Percentiles rank a stretch among this genome's conserved stretches.
phyloP scores from a whole-genome alignment of 2,113 vertebrate genomes.

The Myotis yumanensis region DNA sequence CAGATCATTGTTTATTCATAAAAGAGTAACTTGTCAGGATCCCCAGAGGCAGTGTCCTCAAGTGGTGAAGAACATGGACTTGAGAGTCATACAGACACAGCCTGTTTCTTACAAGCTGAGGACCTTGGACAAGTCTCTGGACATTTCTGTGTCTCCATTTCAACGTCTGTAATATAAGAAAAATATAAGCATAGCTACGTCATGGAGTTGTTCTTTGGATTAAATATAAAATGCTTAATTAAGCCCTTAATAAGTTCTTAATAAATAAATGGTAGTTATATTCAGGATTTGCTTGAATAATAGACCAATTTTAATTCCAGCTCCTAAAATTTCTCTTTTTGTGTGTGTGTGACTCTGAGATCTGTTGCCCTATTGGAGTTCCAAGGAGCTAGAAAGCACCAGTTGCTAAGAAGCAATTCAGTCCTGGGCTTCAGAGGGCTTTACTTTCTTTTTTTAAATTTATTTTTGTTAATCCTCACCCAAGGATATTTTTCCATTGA shows the following conservation, averaged over 20 bases:
- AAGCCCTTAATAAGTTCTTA: background rate
- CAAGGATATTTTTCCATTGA: no score
- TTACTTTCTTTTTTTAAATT: no score
- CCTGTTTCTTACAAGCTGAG: background rate
- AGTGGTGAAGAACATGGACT: background rate
- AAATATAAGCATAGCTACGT: background rate
- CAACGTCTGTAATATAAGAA: background rate
- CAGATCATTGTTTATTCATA: background rate
- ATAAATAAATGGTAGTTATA: background rate
- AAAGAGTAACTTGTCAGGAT: background rate
- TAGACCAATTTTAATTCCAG: background rate
- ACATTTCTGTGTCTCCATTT: background rate
- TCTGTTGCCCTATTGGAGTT: background rate
- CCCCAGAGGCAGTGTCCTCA: background rate
- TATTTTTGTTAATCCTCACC: no score
- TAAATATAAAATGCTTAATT: constrained; percentile 11
- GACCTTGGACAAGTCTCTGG: background rate
- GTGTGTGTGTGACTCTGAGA: background rate
- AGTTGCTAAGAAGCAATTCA: background rate
- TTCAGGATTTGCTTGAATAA: constrained; percentile 35
- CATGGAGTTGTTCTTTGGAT: background rate
- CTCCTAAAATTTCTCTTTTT: constrained; percentile 18
- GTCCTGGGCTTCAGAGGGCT: background rate
- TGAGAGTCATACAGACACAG: background rate
- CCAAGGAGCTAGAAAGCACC: background rate